Percentiles rank a stretch among this genome's conserved stretches.
Evolutionary conservation across 2,113 vertebrate genomes (phyloP).

Genomic region (Catharus bicknelli): DNA sequence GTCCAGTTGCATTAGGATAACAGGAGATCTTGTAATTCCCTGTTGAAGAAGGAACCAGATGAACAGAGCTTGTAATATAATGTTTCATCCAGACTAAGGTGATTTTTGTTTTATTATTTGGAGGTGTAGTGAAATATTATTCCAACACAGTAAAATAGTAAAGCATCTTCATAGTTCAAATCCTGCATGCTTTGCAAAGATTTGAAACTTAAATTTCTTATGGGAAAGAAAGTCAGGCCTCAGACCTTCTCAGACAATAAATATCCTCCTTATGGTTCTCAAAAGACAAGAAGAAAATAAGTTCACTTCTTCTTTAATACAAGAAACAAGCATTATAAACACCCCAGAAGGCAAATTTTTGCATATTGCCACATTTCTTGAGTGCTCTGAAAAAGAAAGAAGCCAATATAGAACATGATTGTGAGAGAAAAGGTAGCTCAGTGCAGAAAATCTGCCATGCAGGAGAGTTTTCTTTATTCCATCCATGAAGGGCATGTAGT

Average conservation of each 20-base stretch:
- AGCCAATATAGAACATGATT: not conserved
- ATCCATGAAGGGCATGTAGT: not conserved
- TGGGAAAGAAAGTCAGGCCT: not conserved
- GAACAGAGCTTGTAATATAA: constrained; percentile 2
- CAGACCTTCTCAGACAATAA: not conserved
- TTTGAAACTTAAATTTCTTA: not conserved
- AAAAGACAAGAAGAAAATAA: not conserved
- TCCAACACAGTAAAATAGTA: not conserved
- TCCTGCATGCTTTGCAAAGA: not conserved
- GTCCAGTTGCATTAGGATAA: constrained; percentile 45
- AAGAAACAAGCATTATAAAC: not conserved
- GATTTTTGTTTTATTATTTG: constrained; percentile 2
- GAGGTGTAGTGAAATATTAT: not conserved
- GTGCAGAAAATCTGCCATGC: not conserved
- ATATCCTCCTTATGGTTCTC: not conserved
- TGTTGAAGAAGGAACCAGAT: not conserved
- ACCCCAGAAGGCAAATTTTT: not conserved
- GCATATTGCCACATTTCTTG: not conserved
- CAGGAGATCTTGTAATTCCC: constrained; percentile 29
- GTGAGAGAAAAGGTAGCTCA: not conserved
- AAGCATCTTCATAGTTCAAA: not conserved
- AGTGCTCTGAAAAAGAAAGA: not conserved
- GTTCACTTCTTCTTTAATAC: not conserved
- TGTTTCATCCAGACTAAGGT: not conserved
- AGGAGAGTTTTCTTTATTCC: not conserved